These are phyloP conservation scores for Notiomystis cincta DNA, from an alignment of 2,113 vertebrate genomes.

Conservation along the genomic window DNA sequence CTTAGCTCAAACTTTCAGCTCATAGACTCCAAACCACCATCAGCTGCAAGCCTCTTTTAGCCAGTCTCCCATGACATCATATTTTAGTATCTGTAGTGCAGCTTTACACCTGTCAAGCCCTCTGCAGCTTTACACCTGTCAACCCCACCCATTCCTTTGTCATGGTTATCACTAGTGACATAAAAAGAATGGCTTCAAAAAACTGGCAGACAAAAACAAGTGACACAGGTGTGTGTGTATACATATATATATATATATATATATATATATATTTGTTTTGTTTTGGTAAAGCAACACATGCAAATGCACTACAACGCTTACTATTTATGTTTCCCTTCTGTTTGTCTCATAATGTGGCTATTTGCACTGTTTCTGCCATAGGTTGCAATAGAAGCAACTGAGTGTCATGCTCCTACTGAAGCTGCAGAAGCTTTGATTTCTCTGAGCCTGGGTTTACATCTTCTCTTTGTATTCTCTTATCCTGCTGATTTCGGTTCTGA, in stretches of 20 bases:
- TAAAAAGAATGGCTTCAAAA: background rate
- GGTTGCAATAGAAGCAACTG: background rate
- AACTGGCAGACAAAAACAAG: background rate
- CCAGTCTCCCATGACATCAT: accelerated
- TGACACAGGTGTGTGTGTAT: background rate
- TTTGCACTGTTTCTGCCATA: background rate
- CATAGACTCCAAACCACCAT: background rate
- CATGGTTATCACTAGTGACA: background rate
- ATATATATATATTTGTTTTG: background rate
- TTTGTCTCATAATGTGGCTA: background rate
- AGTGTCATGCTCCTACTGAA: background rate
- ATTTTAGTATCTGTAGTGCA: background rate
- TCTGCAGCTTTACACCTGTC: background rate
- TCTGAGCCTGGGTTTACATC: background rate
- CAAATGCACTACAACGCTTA: background rate
- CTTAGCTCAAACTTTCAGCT: background rate
- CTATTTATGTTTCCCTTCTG: background rate
- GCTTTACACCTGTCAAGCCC: no score
- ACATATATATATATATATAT: no score
- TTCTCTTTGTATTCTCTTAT: background rate
- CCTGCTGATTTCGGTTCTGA: background rate
- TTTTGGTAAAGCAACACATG: background rate
- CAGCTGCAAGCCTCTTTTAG: background rate
- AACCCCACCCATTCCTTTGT: background rate
- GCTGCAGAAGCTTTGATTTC: background rate